These are phyloP conservation scores for Eueremaeus valkanovi DNA, from an alignment of 2,888 invertebrate genomes.

Conservation along the genomic window DNA sequence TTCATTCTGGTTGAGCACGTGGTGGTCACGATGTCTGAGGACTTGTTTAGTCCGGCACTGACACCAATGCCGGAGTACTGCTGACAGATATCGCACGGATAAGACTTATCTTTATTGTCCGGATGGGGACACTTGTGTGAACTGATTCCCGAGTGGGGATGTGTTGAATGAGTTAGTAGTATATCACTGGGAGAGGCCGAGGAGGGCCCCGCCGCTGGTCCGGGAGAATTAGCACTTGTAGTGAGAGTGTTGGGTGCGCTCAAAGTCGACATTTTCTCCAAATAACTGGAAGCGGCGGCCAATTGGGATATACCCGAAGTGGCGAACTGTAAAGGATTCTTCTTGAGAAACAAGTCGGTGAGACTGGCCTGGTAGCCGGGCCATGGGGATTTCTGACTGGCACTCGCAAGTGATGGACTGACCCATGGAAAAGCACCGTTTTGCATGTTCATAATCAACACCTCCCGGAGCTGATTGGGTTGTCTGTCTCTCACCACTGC, in stretches of 20 bases:
- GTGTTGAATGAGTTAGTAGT: background rate
- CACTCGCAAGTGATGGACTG: slow-evolving; percentile 43
- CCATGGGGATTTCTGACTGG: slow-evolving; percentile 45
- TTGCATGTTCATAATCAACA: slow-evolving; percentile 44
- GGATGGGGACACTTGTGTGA: slow-evolving; percentile 47
- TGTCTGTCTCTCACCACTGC: background rate
- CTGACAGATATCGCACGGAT: slow-evolving; percentile 47
- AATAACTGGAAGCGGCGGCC: slow-evolving; percentile 47
- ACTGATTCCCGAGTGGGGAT: slow-evolving; percentile 10
- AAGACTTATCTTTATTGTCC: slow-evolving; percentile 46
- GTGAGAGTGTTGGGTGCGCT: slow-evolving; percentile 15
- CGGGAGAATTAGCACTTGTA: slow-evolving; percentile 36
- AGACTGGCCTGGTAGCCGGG: slow-evolving; percentile 48
- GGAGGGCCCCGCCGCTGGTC: slow-evolving; percentile 39
- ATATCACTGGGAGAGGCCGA: slow-evolving; percentile 31
- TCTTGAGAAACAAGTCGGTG: slow-evolving; percentile 47
- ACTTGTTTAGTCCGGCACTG: background rate
- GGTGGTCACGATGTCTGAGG: background rate
- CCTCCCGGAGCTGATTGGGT: background rate
- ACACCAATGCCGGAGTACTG: slow-evolving; percentile 42
- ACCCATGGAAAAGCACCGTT: slow-evolving; percentile 48
- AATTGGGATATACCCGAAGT: slow-evolving; percentile 47
- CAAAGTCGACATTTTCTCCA: slow-evolving; percentile 47
- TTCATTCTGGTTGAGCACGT: slow-evolving; percentile 25
- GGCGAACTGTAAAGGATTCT: slow-evolving; percentile 45